Evolutionary conservation across 1,140 invertebrate species (phyloP), one percentile per base, ranked within the genome.

Genomic region (Hormaphis cornu): DNA sequence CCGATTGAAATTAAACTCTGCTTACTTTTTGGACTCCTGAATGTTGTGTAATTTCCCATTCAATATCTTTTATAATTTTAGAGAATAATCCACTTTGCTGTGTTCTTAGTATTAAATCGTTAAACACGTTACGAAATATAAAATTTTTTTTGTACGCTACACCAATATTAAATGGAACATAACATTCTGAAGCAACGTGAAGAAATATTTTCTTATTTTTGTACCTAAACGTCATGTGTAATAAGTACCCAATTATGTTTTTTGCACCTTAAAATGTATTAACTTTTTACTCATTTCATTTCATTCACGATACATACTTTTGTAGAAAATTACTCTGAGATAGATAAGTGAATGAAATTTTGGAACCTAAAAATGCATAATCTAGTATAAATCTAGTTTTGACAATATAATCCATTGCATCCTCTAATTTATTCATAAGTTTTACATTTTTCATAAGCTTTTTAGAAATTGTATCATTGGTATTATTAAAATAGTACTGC

Each of bases 281-380:
- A n/a, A n/a, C n/a, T n/a, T n/a, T n/a, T n/a, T n/a, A n/a, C n/a
- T n/a, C n/a, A n/a, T n/a, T n/a, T n/a, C n/a, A n/a, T n/a, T n/a
- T n/a, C n/a, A n/a, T n/a, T n/a, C n/a, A n/a, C n/a, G 3, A 10
- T 40, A 24, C 26, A 50, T 26, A 69, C 59, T 53, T 72, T 20
- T 78, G 24, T 18, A 56, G 20, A 33, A 83, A 88, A 75, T 88
- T 87, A 1, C 83, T 82, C 74, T 84, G 83, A 0, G 87, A 81
- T 30, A 87, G 81, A 74, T 86, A 88, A 74, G 87, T 83, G 1
- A 89, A 78, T 72, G 84, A 80, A 10, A 83, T 81, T 73, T 80
- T 78, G 0, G 87, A 89, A 24, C 86, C 86, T 1, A 89, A 75
- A 76, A 88, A 88, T 0, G 87, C 85, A 73, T 88, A 88, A 5